Evolutionary conservation across 2,797 vertebrate genomes (phyloP).

Genomic region (Benthosema pterotum): DNA sequence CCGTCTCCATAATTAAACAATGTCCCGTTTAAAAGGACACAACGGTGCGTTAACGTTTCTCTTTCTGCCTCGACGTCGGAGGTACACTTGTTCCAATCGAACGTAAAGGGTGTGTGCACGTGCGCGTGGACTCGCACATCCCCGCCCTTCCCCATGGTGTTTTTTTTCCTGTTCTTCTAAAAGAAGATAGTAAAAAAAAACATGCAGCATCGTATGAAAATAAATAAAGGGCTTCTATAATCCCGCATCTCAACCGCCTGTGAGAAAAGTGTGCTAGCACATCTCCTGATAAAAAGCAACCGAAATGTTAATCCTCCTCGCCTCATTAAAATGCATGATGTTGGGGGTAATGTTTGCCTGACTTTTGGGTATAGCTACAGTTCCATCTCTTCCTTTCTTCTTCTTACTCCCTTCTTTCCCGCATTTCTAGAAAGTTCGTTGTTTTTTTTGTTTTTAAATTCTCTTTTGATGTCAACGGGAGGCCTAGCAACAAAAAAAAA

Average conservation of each 20-base stretch:
- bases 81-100: conserved; percentile 1
- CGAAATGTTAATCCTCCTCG: conserved; percentile 68
- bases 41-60: conserved; percentile 18
- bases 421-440: conserved; percentile 16
- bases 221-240: not conserved
- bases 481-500: too few species aligned
- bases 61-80: conserved; percentile 2
- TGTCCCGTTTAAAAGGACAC: conserved; percentile 18
- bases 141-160: conserved; percentile 15
- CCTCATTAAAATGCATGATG: conserved; percentile 75
- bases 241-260: conserved; percentile 30
- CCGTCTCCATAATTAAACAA: not conserved
- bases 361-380: conserved; percentile 28
- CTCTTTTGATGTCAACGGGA: conserved; percentile 52
- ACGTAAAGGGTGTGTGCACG: too few species aligned
- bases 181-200: conserved; percentile 6
- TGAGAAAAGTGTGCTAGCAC: conserved; percentile 60
- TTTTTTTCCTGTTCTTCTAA: conserved; percentile 31
- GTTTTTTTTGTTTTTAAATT: too few species aligned
- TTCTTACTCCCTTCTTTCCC: not conserved
- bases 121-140: too few species aligned
- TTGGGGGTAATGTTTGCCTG: conserved; percentile 33
- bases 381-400: conserved; percentile 1
- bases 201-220: not conserved
- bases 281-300: conserved; percentile 44